Evolutionary conservation across 2,113 vertebrate species (phyloP).

Genomic region (Stomatorhinus ivindoensis): DNA sequence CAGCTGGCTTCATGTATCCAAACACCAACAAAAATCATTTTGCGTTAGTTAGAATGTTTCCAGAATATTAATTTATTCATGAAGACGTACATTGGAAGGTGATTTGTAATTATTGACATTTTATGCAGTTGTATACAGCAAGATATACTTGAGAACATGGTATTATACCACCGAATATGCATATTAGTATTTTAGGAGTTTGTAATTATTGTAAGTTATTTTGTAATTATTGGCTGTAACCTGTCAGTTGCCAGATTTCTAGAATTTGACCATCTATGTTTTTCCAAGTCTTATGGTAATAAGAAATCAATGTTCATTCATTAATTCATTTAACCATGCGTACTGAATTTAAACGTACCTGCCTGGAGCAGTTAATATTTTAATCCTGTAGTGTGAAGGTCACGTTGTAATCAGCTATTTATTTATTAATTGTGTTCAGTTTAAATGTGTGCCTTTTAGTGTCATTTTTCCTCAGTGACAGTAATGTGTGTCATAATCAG

Average conservation of each 20-base stretch:
- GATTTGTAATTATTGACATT: neutral
- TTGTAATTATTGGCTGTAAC: neutral
- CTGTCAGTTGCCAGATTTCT: neutral
- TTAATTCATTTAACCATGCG: neutral
- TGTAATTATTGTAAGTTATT: neutral
- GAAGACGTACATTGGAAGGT: neutral
- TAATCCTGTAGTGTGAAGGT: neutral
- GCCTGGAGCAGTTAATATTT: neutral
- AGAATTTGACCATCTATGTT: neutral
- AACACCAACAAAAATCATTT: neutral
- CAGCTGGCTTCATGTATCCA: neutral
- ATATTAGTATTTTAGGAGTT: neutral
- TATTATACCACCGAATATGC: neutral
- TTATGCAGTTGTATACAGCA: neutral
- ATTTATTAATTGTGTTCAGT: neutral
- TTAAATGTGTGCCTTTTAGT: neutral
- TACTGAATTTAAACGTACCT: neutral
- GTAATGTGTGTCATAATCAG: neutral
- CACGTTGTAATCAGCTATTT: neutral
- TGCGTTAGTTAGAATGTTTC: neutral
- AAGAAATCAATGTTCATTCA: neutral
- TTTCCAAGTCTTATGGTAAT: neutral
- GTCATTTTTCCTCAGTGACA: neutral
- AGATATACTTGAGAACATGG: neutral
- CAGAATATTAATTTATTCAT: neutral